Conservation (phyloP, 2,113 vertebrate genomes). For the Tricholaema leucomelas region DNA sequence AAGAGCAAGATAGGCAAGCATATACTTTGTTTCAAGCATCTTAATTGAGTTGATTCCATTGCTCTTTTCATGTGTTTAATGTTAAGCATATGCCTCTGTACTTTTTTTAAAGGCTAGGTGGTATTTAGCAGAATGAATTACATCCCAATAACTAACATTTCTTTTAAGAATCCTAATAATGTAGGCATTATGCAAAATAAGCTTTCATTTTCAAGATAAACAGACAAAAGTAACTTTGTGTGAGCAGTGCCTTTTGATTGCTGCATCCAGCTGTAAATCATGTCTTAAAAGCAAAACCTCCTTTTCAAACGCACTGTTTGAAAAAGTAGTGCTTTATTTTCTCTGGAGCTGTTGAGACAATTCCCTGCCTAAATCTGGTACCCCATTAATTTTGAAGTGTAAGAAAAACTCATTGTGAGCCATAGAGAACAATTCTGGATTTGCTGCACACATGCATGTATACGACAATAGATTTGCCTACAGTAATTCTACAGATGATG, state of each 20-base stretch:
- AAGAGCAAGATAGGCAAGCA: neutral
- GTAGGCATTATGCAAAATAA: conserved; percentile 42
- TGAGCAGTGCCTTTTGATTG: conserved; percentile 52
- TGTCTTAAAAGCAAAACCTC: conserved; percentile 37
- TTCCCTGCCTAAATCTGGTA: conserved; percentile 24
- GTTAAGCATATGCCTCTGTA: neutral
- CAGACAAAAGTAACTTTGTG: conserved; percentile 51
- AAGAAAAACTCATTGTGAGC: conserved; percentile 13
- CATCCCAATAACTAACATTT: conserved; percentile 38
- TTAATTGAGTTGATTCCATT: neutral
- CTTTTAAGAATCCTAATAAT: conserved; percentile 12
- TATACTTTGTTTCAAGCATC: neutral
- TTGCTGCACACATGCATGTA: neutral
- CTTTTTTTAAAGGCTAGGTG: conserved; percentile 1
- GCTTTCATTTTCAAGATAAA: conserved; percentile 67
- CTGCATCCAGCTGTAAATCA: conserved; percentile 65
- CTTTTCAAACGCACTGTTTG: conserved; percentile 58
- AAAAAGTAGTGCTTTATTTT: conserved; percentile 54
- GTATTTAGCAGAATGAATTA: conserved; percentile 29
- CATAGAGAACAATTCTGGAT: neutral
- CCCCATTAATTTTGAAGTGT: conserved; percentile 18
- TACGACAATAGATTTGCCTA: conserved; percentile 14
- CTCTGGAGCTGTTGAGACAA: conserved; percentile 48
- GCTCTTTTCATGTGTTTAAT: conserved; percentile 14
- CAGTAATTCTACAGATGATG: neutral